Conservation (phyloP, 1,140 invertebrate genomes). For the Bombus cullumanus region DNA sequence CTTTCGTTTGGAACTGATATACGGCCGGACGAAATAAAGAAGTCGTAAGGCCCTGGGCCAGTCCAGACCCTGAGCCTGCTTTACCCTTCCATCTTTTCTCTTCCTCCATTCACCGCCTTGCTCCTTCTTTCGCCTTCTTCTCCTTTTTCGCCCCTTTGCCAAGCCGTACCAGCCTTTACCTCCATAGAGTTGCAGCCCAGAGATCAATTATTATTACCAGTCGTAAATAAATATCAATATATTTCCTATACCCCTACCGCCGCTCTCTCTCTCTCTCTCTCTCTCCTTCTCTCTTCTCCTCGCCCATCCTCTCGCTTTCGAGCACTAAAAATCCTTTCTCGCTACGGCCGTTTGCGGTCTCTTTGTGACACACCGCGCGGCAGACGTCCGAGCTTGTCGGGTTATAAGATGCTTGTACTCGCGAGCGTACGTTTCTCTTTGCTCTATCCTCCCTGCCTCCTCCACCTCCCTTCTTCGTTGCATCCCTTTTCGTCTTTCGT, state of each 20-base stretch:
- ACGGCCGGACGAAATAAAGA: slow-evolving; percentile 70
- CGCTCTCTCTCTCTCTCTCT: neutral
- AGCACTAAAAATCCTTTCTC: slow-evolving; percentile 67
- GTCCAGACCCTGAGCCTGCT: slow-evolving; percentile 32
- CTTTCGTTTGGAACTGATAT: slow-evolving; percentile 71
- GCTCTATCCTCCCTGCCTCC: slow-evolving; percentile 51
- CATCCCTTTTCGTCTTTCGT: slow-evolving; percentile 30
- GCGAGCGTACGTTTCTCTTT: slow-evolving; percentile 61
- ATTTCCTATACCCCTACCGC: slow-evolving; percentile 58
- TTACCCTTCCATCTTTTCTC: neutral
- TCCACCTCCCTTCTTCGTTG: neutral
- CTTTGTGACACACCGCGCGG: slow-evolving; percentile 70
- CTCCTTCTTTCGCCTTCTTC: slow-evolving; percentile 15
- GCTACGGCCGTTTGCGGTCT: slow-evolving; percentile 62
- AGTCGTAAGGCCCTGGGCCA: slow-evolving; percentile 69
- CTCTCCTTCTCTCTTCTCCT: neutral
- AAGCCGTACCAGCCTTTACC: neutral
- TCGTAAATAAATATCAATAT: slow-evolving; percentile 75
- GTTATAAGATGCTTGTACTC: slow-evolving; percentile 69
- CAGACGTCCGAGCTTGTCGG: slow-evolving; percentile 69
- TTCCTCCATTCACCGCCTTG: neutral
- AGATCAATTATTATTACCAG: slow-evolving; percentile 75
- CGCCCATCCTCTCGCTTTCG: slow-evolving; percentile 17
- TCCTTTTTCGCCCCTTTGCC: neutral
- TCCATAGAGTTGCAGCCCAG: slow-evolving; percentile 58